Percentiles rank a stretch among this genome's conserved stretches.
phyloP scores from a whole-genome alignment of 2,113 vertebrate genomes.

The Calyptomena viridis region DNA sequence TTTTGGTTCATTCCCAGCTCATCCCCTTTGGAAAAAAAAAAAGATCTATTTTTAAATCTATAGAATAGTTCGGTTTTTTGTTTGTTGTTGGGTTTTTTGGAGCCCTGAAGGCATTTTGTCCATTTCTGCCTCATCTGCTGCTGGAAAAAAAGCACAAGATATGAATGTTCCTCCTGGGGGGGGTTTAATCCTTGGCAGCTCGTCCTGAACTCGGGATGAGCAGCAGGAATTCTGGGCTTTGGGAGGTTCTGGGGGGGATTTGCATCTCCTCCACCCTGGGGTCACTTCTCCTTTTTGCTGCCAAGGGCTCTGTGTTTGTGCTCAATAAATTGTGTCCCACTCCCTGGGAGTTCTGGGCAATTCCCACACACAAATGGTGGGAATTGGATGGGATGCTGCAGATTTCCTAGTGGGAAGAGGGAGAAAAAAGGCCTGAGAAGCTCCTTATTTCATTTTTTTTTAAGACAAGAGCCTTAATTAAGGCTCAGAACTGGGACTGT shows the following conservation, averaged over 20 bases:
- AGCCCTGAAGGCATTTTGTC: conserved; percentile 11
- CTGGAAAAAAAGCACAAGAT: neutral
- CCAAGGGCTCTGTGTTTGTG: neutral
- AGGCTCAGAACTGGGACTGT: neutral
- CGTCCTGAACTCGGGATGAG: neutral
- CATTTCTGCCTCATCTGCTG: neutral
- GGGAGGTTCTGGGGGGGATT: neutral
- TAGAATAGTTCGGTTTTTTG: neutral
- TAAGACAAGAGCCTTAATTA: neutral
- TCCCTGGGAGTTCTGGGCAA: neutral
- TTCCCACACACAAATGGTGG: neutral
- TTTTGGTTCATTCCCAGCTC: neutral
- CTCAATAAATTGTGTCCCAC: neutral
- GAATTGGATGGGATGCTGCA: neutral
- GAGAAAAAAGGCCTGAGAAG: too few relatives aligned
- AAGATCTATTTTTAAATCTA: neutral
- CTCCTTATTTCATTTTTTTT: neutral
- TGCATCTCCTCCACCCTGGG: neutral
- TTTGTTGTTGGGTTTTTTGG: neutral
- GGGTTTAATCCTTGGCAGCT: neutral
- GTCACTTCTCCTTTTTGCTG: neutral
- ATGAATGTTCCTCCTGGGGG: fast-evolving
- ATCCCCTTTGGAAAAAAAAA: neutral
- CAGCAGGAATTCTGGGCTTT: neutral
- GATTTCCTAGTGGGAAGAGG: fast-evolving